Base-by-base conservation (phyloP, 2,888 invertebrate genomes). In the Noctua janthe region DNA sequence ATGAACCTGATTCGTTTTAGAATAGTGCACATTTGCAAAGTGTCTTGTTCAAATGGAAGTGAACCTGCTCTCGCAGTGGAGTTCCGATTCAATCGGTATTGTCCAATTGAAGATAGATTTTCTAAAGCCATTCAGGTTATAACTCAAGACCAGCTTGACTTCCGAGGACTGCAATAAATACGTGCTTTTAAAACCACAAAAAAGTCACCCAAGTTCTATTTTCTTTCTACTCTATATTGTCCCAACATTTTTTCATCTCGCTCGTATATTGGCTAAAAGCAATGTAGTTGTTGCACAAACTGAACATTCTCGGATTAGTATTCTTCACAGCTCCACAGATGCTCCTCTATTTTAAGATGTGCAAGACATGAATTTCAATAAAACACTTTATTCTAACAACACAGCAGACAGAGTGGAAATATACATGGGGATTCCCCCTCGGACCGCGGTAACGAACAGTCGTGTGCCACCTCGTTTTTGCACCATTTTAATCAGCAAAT, bases 301-400 rank as follows among this genome's bases (percentile, higher is more conserved):
- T 75, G 73, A 83, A 86, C 77, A 62, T 76, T 43, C 29, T 7
- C 8, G 62, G 43, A 80, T 88, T 87, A 87, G 86, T 88, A 88
- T 89, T 88, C 88, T 35, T 11, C 69, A 66, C 77, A 56, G 78
- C 66, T 56, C 64, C 71, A 35, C 88, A 87, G 86, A 89, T 84
- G 89, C 76, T 88, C 73, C 72, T 82, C 76, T 80, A 86, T 86
- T 83, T 83, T 80, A 78, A 81, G 76, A 86, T 70, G 86, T 84
- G 80, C 87, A 88, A 88, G 86, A 86, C 81, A 76, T 77, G 88
- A 88, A 86, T 88, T 88, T 88, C 81, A 88, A 88, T 88, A 88
- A 87, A 88, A 86, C 80, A 86, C 80, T 87, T 84, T 88, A 82
- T 71, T 72, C 74, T 71, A 62, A 80, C 74, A 78, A 78, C 76